Conservation (phyloP, 2,888 invertebrate genomes). For the Drosophila stalkeri region DNA sequence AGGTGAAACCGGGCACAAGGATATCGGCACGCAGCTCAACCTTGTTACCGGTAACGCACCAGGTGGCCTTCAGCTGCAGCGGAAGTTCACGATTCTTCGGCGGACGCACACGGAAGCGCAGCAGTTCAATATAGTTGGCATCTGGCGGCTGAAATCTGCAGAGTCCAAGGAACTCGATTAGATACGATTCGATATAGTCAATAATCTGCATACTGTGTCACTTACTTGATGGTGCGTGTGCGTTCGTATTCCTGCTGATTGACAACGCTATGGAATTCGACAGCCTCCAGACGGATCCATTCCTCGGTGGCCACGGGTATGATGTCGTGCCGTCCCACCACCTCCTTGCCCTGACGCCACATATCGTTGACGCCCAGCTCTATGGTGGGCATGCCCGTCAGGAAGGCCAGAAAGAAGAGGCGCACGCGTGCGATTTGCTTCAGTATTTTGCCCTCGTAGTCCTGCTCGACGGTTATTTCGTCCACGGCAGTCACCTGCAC, state of each 20-base stretch:
- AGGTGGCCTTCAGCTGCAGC: conserved; percentile 95
- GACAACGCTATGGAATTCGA: conserved; percentile 97
- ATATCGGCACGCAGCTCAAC: conserved; percentile 98
- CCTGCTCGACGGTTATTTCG: conserved; percentile 95
- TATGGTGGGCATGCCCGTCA: conserved; percentile 97
- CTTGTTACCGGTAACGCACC: conserved; percentile 95
- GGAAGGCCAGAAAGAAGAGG: conserved; percentile 97
- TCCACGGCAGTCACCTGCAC: conserved; percentile 97
- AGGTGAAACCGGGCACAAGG: conserved; percentile 98
- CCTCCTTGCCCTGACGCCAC: conserved; percentile 99
- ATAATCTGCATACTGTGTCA: not conserved
- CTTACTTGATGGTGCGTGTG: conserved; percentile 93
- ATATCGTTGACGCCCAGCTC: conserved; percentile 99
- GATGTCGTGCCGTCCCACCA: conserved; percentile 99
- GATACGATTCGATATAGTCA: too few species aligned
- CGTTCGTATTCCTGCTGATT: conserved; percentile 95
- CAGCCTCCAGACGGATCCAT: conserved; percentile 98
- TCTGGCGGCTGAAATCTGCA: conserved; percentile 97
- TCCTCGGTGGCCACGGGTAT: conserved; percentile 99
- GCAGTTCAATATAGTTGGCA: conserved; percentile 98
- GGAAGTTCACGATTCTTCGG: conserved; percentile 98
- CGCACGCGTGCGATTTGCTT: conserved; percentile 98
- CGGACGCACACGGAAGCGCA: conserved; percentile 97
- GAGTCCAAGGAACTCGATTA: not conserved
- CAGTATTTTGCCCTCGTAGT: conserved; percentile 92